Conservation (phyloP, 2,113 vertebrate species). For the Cyprinodon tularosa region DNA sequence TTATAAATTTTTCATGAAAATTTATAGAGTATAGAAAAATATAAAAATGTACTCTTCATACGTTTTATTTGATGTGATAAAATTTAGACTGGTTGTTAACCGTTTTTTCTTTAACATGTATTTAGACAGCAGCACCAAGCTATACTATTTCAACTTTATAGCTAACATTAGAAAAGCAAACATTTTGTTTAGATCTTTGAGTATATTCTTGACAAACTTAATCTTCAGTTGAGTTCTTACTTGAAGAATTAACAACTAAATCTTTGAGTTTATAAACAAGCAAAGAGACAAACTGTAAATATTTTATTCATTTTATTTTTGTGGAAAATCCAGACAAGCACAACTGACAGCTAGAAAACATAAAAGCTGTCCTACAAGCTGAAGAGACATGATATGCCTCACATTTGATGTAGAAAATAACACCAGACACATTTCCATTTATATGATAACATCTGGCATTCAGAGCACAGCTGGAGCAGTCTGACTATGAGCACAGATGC, state of each 20-base stretch:
- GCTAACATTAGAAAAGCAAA: background rate
- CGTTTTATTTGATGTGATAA: too few species aligned
- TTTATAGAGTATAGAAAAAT: too few species aligned
- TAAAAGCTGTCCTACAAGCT: slow-evolving; percentile 30
- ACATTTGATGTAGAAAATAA: slow-evolving; percentile 48
- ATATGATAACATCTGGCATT: slow-evolving; percentile 32
- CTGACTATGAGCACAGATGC: background rate
- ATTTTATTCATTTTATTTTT: slow-evolving; percentile 51
- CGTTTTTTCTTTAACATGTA: too few species aligned
- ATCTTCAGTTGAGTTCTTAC: background rate
- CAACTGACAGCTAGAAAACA: slow-evolving; percentile 34
- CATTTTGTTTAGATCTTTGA: background rate
- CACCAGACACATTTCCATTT: slow-evolving; percentile 38
- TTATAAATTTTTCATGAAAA: too few species aligned
- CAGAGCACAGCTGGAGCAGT: slow-evolving; percentile 7
- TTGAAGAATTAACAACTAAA: background rate
- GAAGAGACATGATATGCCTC: slow-evolving; percentile 28
- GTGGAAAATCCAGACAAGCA: slow-evolving; percentile 46
- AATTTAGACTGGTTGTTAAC: too few species aligned
- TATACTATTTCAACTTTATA: background rate
- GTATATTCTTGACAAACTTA: too few species aligned
- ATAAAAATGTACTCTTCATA: too few species aligned
- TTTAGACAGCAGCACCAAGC: too few species aligned
- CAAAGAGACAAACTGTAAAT: slow-evolving; percentile 13
- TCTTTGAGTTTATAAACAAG: background rate